phyloP scores from a whole-genome alignment of 2,888 invertebrate genomes.

The Polydesmus complanatus region DNA sequence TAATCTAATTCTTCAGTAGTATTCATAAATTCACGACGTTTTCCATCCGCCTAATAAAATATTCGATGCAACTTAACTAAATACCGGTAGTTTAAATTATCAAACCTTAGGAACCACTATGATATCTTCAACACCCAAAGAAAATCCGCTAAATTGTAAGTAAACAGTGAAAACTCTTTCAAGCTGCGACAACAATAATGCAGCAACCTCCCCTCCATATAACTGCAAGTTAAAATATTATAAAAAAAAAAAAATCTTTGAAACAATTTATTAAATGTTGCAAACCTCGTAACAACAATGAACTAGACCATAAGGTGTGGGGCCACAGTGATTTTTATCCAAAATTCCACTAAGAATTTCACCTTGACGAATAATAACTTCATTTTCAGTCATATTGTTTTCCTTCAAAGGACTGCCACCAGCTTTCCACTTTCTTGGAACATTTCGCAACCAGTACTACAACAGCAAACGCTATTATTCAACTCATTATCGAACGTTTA shows the following conservation, averaged over 20 bases:
- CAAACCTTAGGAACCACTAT: slow-evolving; percentile 49
- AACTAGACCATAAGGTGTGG: slow-evolving; percentile 83
- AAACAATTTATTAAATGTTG: slow-evolving; percentile 1
- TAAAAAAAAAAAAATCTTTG: slow-evolving; percentile 21
- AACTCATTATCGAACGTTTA: slow-evolving; percentile 1
- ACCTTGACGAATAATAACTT: slow-evolving; percentile 65
- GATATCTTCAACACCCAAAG: slow-evolving; percentile 89
- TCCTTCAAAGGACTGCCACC: slow-evolving; percentile 46
- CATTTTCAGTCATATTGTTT: slow-evolving; percentile 66
- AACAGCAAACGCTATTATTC: background rate
- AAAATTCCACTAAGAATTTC: slow-evolving; percentile 80
- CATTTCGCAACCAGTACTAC: slow-evolving; percentile 47
- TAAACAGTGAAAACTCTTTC: slow-evolving; percentile 83
- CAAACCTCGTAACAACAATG: slow-evolving; percentile 79
- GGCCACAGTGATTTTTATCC: slow-evolving; percentile 93
- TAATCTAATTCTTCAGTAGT: slow-evolving; percentile 49
- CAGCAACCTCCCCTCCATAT: slow-evolving; percentile 77
- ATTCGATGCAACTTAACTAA: background rate
- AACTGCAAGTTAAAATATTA: too few relatives aligned
- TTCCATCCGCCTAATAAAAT: slow-evolving; percentile 46
- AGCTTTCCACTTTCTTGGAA: slow-evolving; percentile 45
- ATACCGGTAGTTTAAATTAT: too few relatives aligned
- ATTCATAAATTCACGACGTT: slow-evolving; percentile 52
- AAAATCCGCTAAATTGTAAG: slow-evolving; percentile 74
- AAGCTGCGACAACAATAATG: slow-evolving; percentile 68